phyloP scores from a whole-genome alignment of 1,140 invertebrate genomes.

The Melanaphis sacchari region DNA sequence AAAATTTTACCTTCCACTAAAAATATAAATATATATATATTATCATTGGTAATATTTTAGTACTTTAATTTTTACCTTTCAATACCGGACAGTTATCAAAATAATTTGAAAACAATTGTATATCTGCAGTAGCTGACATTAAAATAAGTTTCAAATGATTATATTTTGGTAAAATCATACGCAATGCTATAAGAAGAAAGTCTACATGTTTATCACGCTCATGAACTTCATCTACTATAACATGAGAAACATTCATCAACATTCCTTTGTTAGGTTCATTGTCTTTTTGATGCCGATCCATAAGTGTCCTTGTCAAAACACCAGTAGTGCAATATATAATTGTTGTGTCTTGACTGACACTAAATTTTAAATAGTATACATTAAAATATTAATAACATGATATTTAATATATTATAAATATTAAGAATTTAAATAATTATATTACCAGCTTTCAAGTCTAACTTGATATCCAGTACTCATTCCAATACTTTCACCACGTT shows the following conservation, averaged over 20 bases:
- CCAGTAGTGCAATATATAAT: conserved; percentile 93
- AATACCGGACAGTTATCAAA: conserved; percentile 82
- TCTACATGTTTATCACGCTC: conserved; percentile 93
- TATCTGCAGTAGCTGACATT: conserved; percentile 94
- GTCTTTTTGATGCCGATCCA: conserved; percentile 72
- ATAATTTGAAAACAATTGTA: conserved; percentile 79
- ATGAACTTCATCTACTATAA: conserved; percentile 91
- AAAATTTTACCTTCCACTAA: conserved; percentile 70
- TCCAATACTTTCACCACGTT: conserved; percentile 86
- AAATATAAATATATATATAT: conserved; percentile 26
- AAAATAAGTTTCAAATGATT: conserved; percentile 82
- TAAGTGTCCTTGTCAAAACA: conserved; percentile 84
- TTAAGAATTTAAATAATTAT: neutral
- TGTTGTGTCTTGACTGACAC: conserved; percentile 72
- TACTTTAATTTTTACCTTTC: conserved; percentile 61
- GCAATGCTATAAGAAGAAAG: conserved; percentile 86
- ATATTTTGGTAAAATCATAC: conserved; percentile 76
- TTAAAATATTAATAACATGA: neutral
- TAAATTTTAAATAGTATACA: neutral
- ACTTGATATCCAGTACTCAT: conserved; percentile 94
- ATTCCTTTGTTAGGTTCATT: conserved; percentile 52
- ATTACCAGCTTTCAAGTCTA: conserved; percentile 75
- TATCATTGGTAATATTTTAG: neutral
- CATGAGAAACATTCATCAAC: conserved; percentile 79
- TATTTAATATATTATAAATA: too few species aligned